Conservation (phyloP, 2,113 vertebrate genomes). For the Oreochromis niloticus region DNA sequence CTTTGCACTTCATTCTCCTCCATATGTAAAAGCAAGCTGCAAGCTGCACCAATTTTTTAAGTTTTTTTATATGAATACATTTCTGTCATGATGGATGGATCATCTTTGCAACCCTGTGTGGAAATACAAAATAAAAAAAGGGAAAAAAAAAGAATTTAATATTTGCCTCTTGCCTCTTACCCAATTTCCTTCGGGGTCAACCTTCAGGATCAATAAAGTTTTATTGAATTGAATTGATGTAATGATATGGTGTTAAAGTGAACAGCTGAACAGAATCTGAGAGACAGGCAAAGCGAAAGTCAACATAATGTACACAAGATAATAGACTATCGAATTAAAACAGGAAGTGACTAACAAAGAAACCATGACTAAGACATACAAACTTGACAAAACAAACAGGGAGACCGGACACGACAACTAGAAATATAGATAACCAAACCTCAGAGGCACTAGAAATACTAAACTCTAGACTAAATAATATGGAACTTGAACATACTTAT, state of each 20-base stretch:
- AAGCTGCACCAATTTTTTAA: conserved; percentile 60
- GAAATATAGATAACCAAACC: no score
- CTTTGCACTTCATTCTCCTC: conserved; percentile 58
- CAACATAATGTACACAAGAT: background rate
- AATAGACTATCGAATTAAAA: background rate
- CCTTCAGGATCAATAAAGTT: no score
- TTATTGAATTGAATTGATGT: background rate
- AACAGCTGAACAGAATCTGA: background rate
- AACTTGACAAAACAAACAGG: background rate
- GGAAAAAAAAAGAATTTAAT: background rate
- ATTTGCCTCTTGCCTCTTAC: background rate
- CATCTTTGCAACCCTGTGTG: conserved; percentile 48
- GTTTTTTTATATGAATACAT: conserved; percentile 46
- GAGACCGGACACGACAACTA: background rate
- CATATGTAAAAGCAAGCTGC: conserved; percentile 20
- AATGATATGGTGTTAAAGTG: background rate
- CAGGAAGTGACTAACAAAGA: background rate
- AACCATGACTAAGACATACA: background rate
- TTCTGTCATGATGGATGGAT: conserved; percentile 39
- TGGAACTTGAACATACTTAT: background rate
- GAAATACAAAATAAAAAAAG: conserved; percentile 52
- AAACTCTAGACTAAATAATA: background rate
- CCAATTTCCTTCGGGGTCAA: no score
- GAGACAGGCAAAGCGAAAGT: background rate
- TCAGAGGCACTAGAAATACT: no score